A percentile compares a stretch with the other conserved stretches of the same genome.
Conservation (phyloP, 1,140 invertebrate species). For the Trissolcus basalis region DNA sequence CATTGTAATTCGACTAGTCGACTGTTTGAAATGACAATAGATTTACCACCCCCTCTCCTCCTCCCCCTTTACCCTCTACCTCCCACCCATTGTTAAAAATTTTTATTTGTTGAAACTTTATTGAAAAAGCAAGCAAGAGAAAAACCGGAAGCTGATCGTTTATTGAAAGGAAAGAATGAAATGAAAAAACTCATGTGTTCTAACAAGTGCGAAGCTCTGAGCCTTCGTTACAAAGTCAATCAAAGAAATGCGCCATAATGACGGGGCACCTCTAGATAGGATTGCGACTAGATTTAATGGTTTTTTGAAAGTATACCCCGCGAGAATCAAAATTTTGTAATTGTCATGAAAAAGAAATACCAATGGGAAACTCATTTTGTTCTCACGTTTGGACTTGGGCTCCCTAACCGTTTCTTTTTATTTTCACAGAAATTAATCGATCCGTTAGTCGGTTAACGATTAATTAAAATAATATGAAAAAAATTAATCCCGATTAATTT, state of each 20-base stretch:
- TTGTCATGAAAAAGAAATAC: no score
- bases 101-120: no score
- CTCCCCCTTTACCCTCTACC: no score
- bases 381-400: not conserved
- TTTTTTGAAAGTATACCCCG: slow-evolving; percentile 26
- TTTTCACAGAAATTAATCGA: no score
- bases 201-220: slow-evolving; percentile 35
- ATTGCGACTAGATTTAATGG: slow-evolving; percentile 30
- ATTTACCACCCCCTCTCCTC: no score
- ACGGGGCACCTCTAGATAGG: slow-evolving; percentile 44
- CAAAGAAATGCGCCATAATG: slow-evolving; percentile 52
- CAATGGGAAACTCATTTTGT: no score
- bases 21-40: no score
- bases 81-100: no score
- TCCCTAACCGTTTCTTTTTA: not conserved
- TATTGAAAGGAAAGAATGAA: slow-evolving; percentile 1
- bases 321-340: no score
- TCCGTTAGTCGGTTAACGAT: no score
- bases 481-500: not conserved
- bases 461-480: no score
- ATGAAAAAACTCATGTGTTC: slow-evolving; percentile 44
- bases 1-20: no score
- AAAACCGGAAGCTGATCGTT: slow-evolving; percentile 13
- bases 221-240: slow-evolving; percentile 53
- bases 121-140: slow-evolving; percentile 25